A percentile compares a stretch with the other conserved stretches of the same genome.
phyloP scores from a whole-genome alignment of 1,140 invertebrate species.

The Laupala kohalensis region DNA sequence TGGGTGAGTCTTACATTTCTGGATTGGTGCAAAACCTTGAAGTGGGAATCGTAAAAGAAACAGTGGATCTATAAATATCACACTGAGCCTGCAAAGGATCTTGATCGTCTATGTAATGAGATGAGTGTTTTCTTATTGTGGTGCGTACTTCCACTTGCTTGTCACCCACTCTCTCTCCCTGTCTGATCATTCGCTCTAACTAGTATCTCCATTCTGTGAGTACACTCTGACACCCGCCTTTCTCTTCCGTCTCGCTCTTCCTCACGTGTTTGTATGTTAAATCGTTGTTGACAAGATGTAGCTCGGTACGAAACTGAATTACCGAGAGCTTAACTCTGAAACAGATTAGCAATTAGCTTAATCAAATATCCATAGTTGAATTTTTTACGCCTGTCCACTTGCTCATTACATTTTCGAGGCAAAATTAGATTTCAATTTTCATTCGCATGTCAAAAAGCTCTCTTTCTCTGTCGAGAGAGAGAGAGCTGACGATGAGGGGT shows the following conservation, averaged over 20 bases:
- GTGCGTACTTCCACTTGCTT: too few species aligned
- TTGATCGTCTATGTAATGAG: too few species aligned
- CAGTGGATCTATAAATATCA: too few species aligned
- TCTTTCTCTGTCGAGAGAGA: not conserved
- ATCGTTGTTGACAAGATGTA: not conserved
- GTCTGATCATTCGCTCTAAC: too few species aligned
- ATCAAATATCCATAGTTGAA: not conserved
- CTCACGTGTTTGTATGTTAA: not conserved
- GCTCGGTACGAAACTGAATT: not conserved
- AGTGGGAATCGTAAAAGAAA: too few species aligned
- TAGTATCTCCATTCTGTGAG: not conserved
- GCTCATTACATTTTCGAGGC: not conserved
- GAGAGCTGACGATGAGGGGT: too few species aligned
- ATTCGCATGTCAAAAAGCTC: not conserved
- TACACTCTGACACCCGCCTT: not conserved
- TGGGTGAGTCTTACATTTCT: too few species aligned
- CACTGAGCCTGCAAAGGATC: too few species aligned
- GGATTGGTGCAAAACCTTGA: too few species aligned
- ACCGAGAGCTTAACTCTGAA: not conserved
- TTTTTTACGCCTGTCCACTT: not conserved
- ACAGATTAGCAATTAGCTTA: not conserved
- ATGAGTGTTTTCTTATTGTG: too few species aligned
- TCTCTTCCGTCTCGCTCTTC: not conserved
- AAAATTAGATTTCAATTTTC: not conserved
- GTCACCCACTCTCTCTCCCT: too few species aligned